phyloP scores from a whole-genome alignment of 2,888 invertebrate species.

The Tanaodytes sp. region DNA sequence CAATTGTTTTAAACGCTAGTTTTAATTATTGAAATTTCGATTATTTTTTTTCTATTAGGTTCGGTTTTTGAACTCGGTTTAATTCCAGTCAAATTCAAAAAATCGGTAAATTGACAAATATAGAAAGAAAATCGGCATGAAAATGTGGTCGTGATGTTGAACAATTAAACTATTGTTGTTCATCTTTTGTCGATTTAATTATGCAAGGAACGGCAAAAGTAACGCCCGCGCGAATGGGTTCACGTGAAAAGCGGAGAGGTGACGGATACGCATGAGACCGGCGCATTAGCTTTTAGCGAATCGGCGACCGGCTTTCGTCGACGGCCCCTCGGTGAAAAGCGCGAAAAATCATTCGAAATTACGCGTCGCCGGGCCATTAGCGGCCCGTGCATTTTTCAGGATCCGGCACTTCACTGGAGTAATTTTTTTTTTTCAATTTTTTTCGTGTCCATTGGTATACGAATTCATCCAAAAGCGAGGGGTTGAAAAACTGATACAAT shows the following conservation, averaged over 20 bases:
- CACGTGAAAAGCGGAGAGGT: constrained; percentile 45
- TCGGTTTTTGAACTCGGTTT: no score
- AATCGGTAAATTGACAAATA: no score
- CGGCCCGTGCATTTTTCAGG: constrained; percentile 59
- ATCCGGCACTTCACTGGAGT: not conserved
- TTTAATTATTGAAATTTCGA: no score
- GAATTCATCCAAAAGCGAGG: no score
- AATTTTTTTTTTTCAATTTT: not conserved
- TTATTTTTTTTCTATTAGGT: no score
- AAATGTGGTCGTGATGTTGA: no score
- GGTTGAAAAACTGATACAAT: no score
- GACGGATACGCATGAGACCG: constrained; percentile 38
- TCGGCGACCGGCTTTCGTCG: constrained; percentile 36
- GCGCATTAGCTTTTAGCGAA: constrained; percentile 53
- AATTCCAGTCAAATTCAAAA: no score
- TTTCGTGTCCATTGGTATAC: not conserved
- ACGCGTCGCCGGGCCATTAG: constrained; percentile 61
- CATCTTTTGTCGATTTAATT: constrained; percentile 50
- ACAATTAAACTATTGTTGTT: constrained; percentile 33
- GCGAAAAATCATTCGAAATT: constrained; percentile 64
- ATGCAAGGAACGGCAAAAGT: constrained; percentile 35
- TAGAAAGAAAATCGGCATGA: no score
- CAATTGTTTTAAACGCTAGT: no score
- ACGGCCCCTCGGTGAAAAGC: constrained; percentile 36
- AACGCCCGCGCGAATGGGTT: constrained; percentile 20